These are phyloP conservation scores for Gnatocerus cornutus DNA, from an alignment of 2,888 invertebrate species.

Conservation along the genomic window DNA sequence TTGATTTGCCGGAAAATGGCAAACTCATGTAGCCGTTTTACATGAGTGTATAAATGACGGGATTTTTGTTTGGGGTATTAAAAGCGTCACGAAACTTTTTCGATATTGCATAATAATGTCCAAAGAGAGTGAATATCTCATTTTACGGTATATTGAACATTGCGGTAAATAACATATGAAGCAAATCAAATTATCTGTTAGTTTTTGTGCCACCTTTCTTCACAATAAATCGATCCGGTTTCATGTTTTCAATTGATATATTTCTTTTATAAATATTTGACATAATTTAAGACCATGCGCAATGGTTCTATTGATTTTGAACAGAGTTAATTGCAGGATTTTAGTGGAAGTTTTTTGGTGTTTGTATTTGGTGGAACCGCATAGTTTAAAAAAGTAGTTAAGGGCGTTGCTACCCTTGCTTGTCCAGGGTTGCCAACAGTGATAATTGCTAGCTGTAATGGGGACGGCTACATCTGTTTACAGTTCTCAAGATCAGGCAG, in stretches of 20 bases:
- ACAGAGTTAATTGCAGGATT: conserved; percentile 44
- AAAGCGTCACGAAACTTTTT: background rate
- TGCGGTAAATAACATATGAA: conserved; percentile 4
- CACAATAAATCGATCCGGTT: conserved; percentile 23
- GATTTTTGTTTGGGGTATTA: background rate
- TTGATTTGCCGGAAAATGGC: conserved; percentile 45
- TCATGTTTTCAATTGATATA: conserved; percentile 24
- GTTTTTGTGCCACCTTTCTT: conserved; percentile 15
- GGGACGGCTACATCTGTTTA: conserved; percentile 63
- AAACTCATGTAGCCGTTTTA: conserved; percentile 40
- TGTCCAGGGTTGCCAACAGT: conserved; percentile 54
- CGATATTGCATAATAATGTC: background rate
- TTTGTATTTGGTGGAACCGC: conserved; percentile 41
- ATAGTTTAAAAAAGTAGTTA: conserved; percentile 55
- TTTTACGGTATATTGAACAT: conserved; percentile 15
- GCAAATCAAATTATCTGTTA: conserved; percentile 14
- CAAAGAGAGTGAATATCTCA: conserved; percentile 5
- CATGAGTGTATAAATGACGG: conserved; percentile 18
- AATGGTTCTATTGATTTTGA: conserved; percentile 23
- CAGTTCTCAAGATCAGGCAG: conserved; percentile 60
- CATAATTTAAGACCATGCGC: conserved; percentile 11
- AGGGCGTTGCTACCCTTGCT: conserved; percentile 51
- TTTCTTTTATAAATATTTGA: conserved; percentile 17
- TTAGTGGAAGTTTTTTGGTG: conserved; percentile 23
- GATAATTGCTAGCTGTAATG: conserved; percentile 62